Percentiles rank a stretch among this genome's conserved stretches.
These are phyloP conservation scores for Pygoscelis antarcticus DNA, from an alignment of 2,113 vertebrate genomes.

Conservation along the genomic window DNA sequence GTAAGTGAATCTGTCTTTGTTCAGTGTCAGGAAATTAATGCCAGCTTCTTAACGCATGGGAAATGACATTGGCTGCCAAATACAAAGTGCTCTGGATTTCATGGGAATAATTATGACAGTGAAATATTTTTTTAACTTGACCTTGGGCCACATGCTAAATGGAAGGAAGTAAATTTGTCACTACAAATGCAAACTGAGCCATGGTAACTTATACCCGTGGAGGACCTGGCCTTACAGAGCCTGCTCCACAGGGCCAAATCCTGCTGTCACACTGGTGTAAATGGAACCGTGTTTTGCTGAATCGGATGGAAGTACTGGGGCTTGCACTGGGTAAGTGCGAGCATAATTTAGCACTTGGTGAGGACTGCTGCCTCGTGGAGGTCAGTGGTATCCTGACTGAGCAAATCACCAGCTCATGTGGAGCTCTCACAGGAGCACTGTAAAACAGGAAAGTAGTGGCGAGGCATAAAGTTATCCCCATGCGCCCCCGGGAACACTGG, in stretches of 20 bases:
- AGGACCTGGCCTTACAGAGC: neutral
- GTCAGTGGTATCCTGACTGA: neutral
- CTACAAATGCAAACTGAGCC: constrained; percentile 22
- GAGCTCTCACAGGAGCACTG: neutral
- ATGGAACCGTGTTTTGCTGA: neutral
- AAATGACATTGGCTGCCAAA: constrained; percentile 47
- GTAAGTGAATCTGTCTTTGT: constrained; percentile 18
- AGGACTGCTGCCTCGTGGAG: neutral
- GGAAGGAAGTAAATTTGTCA: constrained; percentile 39
- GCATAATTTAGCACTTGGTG: neutral
- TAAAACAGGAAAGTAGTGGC: neutral
- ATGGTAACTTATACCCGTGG: neutral
- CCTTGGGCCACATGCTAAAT: constrained; percentile 28
- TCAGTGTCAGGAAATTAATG: constrained; percentile 24
- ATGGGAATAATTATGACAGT: constrained; percentile 48
- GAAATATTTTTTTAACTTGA: constrained; percentile 55
- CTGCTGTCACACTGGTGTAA: neutral
- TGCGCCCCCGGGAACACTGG: neutral
- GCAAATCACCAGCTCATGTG: neutral
- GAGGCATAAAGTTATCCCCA: neutral
- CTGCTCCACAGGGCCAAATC: neutral
- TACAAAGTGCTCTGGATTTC: constrained; percentile 29
- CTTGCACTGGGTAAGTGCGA: neutral
- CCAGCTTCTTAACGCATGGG: constrained; percentile 35
- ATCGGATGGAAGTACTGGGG: neutral